Evolutionary conservation across 2,888 invertebrate species (phyloP).

Genomic region (Homarus gammarus): DNA sequence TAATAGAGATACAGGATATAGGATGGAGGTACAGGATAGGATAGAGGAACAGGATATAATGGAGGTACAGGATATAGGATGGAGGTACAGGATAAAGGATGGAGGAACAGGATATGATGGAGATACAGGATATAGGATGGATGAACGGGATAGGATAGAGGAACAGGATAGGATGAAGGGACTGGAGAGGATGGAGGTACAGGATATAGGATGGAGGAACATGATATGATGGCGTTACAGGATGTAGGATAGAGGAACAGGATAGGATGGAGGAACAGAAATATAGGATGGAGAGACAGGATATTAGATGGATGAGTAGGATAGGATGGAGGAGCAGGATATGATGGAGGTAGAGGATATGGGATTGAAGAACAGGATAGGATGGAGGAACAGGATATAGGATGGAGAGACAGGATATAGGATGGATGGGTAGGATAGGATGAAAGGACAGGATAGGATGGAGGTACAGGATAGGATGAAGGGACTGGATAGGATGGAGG

Average conservation of each 20-base stretch:
- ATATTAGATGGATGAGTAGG: no score
- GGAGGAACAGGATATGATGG: no score
- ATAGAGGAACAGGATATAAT: not conserved
- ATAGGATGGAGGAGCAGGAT: no score
- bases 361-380: not conserved
- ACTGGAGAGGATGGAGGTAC: no score
- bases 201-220: no score
- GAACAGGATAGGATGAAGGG: not conserved
- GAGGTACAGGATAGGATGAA: not conserved
- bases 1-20: not conserved
- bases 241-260: not conserved
- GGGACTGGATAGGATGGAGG: not conserved
- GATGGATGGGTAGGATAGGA: not conserved
- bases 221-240: no score
- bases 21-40: not conserved
- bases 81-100: no score
- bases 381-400: not conserved
- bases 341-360: not conserved
- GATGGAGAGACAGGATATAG: not conserved
- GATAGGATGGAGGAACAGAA: conserved; percentile 17
- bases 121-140: not conserved
- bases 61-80: not conserved
- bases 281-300: not conserved
- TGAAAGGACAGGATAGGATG: no score
- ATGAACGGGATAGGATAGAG: not conserved